Base-by-base conservation (phyloP, 2,797 vertebrate species). In the Pterois miles region DNA sequence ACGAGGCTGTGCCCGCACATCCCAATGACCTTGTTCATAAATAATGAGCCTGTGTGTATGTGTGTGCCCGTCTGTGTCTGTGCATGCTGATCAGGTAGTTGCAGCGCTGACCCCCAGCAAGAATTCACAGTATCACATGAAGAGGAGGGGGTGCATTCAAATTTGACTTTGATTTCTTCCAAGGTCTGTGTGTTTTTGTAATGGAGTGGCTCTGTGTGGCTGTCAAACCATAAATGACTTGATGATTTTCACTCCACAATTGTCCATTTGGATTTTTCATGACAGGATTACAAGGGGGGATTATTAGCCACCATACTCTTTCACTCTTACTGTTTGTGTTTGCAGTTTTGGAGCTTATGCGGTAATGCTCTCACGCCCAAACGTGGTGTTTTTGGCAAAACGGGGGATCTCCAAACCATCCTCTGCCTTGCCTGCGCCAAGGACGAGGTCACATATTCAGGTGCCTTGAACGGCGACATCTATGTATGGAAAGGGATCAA, bases 321-420 rank as follows among this genome's bases (percentile, higher is more conserved):
- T 85, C 73, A 84, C 84, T 76, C 76, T 77, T 66, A 59, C 46
- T 89, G 69, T 91, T 78, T 92, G 73, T 93, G 66, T 93, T 94
- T 96, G 80, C 95, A 99, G 98, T 99, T 99, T 90, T 99, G 98
- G 98, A 99, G 95, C 94, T 95, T 99, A 89, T 99, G 98, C 82
- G 98, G 98, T 85, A 99, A 99, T 80, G 97, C 98, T 64, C 86
- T 99, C 89, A 98, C 98, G 53, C 97, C 98, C 40, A 99, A 98
- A 84, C 96, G 98, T 71, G 98, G 98, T 2, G 95, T 99, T 85
- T 99, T 99, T 91, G 98, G 98, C 88, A 99, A 98, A 95, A 97
- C 97, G 0, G 98, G 98, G 72, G 98, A 99, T 88, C 97, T 99
- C 79, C 98, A 99, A 93, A 99, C 98, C 65, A 99, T 99, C 89